These are phyloP conservation scores for Amphipoea oculea DNA, from an alignment of 2,888 invertebrate genomes.

Conservation along the genomic window DNA sequence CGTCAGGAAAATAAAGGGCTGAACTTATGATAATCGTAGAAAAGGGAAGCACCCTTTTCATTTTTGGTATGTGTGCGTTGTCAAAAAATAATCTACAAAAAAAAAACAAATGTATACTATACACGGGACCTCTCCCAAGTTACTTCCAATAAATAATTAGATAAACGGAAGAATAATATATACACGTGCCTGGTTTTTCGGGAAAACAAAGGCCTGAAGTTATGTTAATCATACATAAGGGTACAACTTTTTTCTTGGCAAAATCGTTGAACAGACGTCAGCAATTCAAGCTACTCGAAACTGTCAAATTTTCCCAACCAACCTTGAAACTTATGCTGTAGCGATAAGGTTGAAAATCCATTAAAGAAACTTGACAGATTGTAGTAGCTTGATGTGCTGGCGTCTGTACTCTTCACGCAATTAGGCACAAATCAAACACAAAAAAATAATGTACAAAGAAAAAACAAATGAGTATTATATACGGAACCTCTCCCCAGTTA, in stretches of 20 bases:
- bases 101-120: not conserved
- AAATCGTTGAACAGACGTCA: not conserved
- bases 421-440: not conserved
- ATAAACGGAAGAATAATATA: not conserved
- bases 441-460: not conserved
- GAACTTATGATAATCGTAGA: not conserved
- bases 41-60: no score
- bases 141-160: not conserved
- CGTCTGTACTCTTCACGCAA: no score
- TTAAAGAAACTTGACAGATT: no score
- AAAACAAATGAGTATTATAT: not conserved
- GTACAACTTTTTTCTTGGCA: not conserved
- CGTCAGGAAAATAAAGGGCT: not conserved
- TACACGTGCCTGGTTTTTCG: not conserved
- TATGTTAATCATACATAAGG: not conserved
- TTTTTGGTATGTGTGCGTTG: no score
- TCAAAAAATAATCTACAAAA: not conserved
- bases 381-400: no score
- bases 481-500: constrained; percentile 9
- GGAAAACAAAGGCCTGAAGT: not conserved
- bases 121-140: not conserved
- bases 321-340: no score
- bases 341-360: no score
- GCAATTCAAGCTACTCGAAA: no score
- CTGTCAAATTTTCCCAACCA: no score